These are phyloP conservation scores for Grammomys surdaster DNA, from an alignment of 2,113 vertebrate species.

Conservation along the genomic window DNA sequence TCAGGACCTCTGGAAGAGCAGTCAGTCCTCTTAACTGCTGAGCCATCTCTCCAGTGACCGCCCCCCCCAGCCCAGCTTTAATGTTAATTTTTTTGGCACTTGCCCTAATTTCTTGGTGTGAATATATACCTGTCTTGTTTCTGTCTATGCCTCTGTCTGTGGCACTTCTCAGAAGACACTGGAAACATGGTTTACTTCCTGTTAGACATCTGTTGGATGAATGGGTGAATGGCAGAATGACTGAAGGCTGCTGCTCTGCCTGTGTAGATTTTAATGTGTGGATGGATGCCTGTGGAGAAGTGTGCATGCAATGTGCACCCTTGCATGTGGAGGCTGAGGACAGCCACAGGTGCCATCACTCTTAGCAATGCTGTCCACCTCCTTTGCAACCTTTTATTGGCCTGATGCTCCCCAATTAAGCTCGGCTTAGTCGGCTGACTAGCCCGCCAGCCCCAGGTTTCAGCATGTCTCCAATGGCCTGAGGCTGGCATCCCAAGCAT, in stretches of 20 bases:
- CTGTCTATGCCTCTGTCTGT: background rate
- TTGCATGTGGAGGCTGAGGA: background rate
- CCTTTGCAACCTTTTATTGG: background rate
- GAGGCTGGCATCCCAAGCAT: background rate
- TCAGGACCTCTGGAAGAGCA: too few relatives aligned
- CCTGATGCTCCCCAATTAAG: background rate
- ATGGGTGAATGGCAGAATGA: background rate
- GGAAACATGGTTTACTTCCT: slow-evolving; percentile 25
- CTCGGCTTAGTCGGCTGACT: background rate
- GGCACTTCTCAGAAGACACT: background rate
- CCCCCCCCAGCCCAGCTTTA: too few relatives aligned
- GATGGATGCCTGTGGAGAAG: background rate
- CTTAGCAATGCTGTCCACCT: background rate
- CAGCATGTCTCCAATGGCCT: background rate
- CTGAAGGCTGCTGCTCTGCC: background rate
- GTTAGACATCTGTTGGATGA: background rate
- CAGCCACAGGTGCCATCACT: background rate
- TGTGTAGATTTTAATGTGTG: background rate
- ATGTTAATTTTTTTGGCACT: background rate
- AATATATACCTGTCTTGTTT: background rate
- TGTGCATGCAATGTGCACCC: background rate
- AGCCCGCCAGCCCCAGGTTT: background rate
- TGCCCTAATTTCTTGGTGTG: background rate
- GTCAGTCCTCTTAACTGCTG: too few relatives aligned
- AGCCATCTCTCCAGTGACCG: too few relatives aligned